These are phyloP conservation scores for Istiophorus platypterus DNA, from an alignment of 2,113 vertebrate genomes.

Conservation along the genomic window DNA sequence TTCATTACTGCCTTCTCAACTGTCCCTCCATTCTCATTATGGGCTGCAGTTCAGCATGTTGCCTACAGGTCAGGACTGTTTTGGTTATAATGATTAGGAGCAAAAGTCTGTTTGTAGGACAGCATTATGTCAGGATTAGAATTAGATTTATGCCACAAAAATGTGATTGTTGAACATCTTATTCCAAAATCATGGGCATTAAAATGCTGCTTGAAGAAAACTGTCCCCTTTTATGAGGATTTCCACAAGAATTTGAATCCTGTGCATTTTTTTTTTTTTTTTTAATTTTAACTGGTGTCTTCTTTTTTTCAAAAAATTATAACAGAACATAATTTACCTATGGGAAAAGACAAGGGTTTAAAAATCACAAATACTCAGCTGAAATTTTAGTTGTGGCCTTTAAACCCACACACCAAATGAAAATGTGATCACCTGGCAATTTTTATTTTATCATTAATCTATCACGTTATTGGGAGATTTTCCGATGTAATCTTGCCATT, in stretches of 20 bases:
- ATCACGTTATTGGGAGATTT: neutral
- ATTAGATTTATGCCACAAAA: neutral
- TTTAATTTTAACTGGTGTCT: too few relatives aligned
- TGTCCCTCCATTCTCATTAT: neutral
- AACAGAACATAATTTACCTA: neutral
- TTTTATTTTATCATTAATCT: neutral
- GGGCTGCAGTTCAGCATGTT: slow-evolving; percentile 7
- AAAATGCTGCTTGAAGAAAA: neutral
- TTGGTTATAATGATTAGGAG: neutral
- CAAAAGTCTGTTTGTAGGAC: neutral
- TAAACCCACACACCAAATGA: neutral
- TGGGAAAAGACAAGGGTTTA: too few relatives aligned
- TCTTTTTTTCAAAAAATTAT: neutral
- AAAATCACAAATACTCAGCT: neutral
- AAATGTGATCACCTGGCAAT: neutral
- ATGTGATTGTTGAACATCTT: neutral
- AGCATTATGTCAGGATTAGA: neutral
- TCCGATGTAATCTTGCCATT: neutral
- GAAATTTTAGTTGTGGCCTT: neutral
- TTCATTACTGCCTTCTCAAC: slow-evolving; percentile 20
- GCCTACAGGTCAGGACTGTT: neutral
- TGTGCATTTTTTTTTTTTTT: neutral
- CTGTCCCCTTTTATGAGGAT: too few relatives aligned
- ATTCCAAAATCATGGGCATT: neutral
- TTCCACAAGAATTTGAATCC: neutral